These are phyloP conservation scores for Drosophila azteca DNA, from an alignment of 1,140 invertebrate genomes.

Conservation along the genomic window DNA sequence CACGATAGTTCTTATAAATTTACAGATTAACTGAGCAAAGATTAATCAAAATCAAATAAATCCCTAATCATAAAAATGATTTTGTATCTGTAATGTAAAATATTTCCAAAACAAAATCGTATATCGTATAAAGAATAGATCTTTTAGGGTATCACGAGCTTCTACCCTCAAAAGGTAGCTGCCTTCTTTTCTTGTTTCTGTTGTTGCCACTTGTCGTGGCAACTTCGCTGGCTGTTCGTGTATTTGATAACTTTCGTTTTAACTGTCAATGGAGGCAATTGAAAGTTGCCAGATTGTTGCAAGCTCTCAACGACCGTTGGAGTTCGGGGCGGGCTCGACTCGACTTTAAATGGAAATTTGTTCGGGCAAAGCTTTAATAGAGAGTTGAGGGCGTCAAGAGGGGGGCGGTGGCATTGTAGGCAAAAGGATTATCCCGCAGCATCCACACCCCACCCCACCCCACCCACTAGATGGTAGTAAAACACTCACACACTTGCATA, in stretches of 20 bases:
- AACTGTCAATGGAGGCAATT: constrained; percentile 68
- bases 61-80: too few relatives aligned
- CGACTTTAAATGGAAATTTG: constrained; percentile 18
- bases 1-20: too few relatives aligned
- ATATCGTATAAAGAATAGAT: too few relatives aligned
- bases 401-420: not conserved
- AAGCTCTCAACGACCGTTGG: constrained; percentile 13
- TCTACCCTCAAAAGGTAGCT: too few relatives aligned
- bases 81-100: too few relatives aligned
- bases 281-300: constrained; percentile 57
- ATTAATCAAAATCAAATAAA: too few relatives aligned
- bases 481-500: constrained; percentile 11
- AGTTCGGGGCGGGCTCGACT: not conserved
- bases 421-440: not conserved
- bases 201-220: constrained; percentile 22
- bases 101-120: too few relatives aligned
- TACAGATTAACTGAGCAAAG: too few relatives aligned
- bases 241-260: constrained; percentile 64
- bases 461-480: not conserved
- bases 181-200: not conserved
- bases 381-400: not conserved
- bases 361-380: constrained; percentile 9
- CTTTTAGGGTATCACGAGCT: too few relatives aligned
- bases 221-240: constrained; percentile 43
- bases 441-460: constrained; percentile 2